phyloP scores from a whole-genome alignment of 2,113 vertebrate genomes.

The Vanacampus margaritifer region DNA sequence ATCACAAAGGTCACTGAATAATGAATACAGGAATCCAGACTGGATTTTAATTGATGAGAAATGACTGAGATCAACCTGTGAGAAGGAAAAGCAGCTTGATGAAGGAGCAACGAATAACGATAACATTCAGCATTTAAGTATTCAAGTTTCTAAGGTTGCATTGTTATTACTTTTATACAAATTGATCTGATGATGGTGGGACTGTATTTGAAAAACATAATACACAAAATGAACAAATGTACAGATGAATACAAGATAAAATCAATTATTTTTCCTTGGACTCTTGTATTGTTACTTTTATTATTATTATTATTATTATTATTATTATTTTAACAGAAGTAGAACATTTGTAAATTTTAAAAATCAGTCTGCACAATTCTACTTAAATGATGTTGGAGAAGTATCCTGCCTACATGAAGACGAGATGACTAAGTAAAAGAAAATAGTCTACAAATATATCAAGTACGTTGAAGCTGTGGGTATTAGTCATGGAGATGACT shows the following conservation, averaged over 20 bases:
- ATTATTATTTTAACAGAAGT: too few relatives aligned
- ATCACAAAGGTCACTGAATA: background rate
- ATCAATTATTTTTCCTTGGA: background rate
- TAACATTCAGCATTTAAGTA: background rate
- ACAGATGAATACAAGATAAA: background rate
- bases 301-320: too few relatives aligned
- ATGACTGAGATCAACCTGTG: background rate
- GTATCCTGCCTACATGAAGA: background rate
- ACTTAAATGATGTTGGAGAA: background rate
- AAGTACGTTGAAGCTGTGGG: background rate
- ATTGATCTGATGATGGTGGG: background rate
- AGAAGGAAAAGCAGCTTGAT: background rate
- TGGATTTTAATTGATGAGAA: background rate
- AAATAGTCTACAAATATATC: constrained; percentile 10
- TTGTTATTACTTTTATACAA: background rate
- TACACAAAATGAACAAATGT: background rate
- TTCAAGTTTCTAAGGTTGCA: background rate
- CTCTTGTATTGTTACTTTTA: background rate
- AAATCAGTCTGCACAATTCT: too few relatives aligned
- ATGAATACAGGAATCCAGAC: background rate
- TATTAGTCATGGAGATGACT: constrained; percentile 39
- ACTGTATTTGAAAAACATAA: background rate
- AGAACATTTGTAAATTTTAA: too few relatives aligned
- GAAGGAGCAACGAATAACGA: background rate
- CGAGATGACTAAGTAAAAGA: background rate